Evolutionary conservation across 2,113 vertebrate species (phyloP).

Genomic region (Aspiorhynchus laticeps): DNA sequence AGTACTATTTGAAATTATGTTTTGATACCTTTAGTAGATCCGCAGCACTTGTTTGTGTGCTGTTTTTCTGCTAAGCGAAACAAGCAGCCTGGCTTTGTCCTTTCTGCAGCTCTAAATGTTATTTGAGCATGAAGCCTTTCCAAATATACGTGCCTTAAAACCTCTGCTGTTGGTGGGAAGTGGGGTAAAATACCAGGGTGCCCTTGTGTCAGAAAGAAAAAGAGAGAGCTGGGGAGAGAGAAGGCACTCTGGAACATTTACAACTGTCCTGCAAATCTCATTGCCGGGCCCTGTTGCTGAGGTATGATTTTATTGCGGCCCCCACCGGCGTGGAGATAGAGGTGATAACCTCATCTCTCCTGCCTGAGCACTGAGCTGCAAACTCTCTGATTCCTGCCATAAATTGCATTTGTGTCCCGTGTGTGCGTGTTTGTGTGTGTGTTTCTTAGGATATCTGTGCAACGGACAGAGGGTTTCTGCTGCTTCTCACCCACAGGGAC

Average conservation of each 20-base stretch:
- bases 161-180: slow-evolving; percentile 45
- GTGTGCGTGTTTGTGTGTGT: slow-evolving; percentile 45
- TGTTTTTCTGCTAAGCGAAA: background rate
- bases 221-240: slow-evolving; percentile 53
- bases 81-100: background rate
- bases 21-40: background rate
- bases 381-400: slow-evolving; percentile 59
- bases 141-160: slow-evolving; percentile 48
- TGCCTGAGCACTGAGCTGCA: slow-evolving; percentile 62
- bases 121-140: slow-evolving; percentile 32
- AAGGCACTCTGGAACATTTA: slow-evolving; percentile 71
- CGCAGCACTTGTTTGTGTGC: background rate
- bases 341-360: slow-evolving; percentile 67
- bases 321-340: slow-evolving; percentile 65
- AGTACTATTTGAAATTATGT: background rate
- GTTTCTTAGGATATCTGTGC: slow-evolving; percentile 16
- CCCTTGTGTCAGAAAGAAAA: slow-evolving; percentile 54
- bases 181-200: slow-evolving; percentile 63
- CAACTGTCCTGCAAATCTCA: slow-evolving; percentile 70
- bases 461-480: slow-evolving; percentile 21
- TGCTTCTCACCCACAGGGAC: slow-evolving; percentile 1
- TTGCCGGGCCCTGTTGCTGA: slow-evolving; percentile 61
- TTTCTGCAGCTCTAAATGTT: slow-evolving; percentile 32
- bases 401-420: slow-evolving; percentile 64
- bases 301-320: slow-evolving; percentile 74